A percentile compares a stretch with the other conserved stretches of the same genome.
Conservation (phyloP, 2,113 vertebrate genomes). For the Cyanocitta stelleri region DNA sequence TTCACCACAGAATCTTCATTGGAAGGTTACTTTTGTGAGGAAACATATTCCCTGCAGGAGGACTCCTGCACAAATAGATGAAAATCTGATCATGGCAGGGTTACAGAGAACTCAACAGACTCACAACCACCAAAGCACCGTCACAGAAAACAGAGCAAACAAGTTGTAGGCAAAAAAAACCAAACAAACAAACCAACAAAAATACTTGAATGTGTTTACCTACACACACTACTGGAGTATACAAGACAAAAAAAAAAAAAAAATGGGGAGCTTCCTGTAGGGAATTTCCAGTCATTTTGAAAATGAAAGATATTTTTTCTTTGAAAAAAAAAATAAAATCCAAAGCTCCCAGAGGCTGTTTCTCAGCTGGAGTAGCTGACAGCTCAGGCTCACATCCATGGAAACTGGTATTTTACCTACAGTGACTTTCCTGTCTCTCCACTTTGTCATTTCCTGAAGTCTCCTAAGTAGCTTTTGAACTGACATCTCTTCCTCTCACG, state of each 20-base stretch:
- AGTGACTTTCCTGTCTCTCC: background rate
- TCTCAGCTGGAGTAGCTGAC: background rate
- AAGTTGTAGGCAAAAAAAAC: background rate
- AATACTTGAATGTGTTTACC: background rate
- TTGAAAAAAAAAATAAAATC: background rate
- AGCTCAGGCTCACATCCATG: background rate
- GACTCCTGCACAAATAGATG: background rate
- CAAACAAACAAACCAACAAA: background rate
- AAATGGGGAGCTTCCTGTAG: background rate
- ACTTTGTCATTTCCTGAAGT: background rate
- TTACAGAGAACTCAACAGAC: background rate
- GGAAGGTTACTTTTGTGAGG: background rate
- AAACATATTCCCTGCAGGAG: background rate
- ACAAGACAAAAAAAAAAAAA: background rate
- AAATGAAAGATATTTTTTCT: background rate
- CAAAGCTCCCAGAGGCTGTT: background rate
- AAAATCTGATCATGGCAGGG: background rate
- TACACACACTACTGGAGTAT: background rate
- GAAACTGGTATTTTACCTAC: background rate
- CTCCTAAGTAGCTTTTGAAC: background rate
- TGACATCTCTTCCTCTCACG: background rate
- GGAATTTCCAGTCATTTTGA: conserved; percentile 3
- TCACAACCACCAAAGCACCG: background rate
- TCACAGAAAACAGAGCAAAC: background rate
- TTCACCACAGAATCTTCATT: background rate